Evolutionary conservation across 2,888 invertebrate species (phyloP).

Genomic region (Patella ulyssiponensis): DNA sequence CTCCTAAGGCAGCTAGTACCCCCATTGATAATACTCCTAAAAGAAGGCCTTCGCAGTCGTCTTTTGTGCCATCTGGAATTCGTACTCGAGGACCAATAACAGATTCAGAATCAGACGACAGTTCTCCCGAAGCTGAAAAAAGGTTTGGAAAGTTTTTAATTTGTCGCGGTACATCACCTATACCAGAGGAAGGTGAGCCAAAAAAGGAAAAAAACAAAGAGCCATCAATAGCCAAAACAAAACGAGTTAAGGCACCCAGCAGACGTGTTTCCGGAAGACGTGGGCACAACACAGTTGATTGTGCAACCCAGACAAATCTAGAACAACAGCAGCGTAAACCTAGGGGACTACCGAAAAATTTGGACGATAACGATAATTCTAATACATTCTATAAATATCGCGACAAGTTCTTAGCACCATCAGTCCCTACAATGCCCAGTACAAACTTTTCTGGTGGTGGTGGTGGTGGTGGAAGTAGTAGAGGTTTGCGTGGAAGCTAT

Average conservation of each 20-base stretch:
- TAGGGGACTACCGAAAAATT: not conserved
- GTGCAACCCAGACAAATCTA: constrained; percentile 56
- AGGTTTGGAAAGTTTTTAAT: constrained; percentile 55
- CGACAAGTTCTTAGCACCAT: constrained; percentile 48
- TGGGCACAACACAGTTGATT: constrained; percentile 50
- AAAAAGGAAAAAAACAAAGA: constrained; percentile 41
- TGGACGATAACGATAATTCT: not conserved
- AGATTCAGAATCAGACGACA: constrained; percentile 55
- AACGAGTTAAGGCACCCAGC: constrained; percentile 51
- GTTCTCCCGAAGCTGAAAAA: constrained; percentile 64
- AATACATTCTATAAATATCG: constrained; percentile 57
- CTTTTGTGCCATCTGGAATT: constrained; percentile 13
- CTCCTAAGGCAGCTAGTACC: constrained; percentile 11
- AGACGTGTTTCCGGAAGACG: constrained; percentile 36
- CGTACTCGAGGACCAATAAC: constrained; percentile 6
- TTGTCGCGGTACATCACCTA: constrained; percentile 66
- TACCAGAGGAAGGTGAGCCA: constrained; percentile 53
- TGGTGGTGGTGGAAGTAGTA: constrained; percentile 20
- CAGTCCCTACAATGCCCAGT: constrained; percentile 36
- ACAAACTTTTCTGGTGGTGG: constrained; percentile 26
- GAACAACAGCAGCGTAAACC: constrained; percentile 38
- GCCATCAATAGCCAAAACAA: constrained; percentile 55
- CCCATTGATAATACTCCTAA: constrained; percentile 22
- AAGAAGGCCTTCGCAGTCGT: constrained; percentile 14
- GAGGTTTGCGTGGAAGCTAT: constrained; percentile 15